These are phyloP conservation scores for Hydropsyche tenuis DNA, from an alignment of 1,140 invertebrate species.

Conservation along the genomic window DNA sequence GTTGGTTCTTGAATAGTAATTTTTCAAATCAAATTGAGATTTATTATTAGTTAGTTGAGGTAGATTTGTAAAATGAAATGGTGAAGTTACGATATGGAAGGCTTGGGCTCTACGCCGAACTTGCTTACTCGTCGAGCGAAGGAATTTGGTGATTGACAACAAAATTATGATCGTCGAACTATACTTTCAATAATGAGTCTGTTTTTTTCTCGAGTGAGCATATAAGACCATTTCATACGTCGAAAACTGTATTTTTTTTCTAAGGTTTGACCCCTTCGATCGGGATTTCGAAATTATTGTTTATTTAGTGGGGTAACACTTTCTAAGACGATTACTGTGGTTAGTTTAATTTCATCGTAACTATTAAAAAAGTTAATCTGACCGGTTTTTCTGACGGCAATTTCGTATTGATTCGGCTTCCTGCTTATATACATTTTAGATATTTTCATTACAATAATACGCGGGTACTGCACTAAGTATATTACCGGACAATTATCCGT, in stretches of 20 bases:
- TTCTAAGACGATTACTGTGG: slow-evolving; percentile 18
- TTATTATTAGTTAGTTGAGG: too few species aligned
- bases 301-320: slow-evolving; percentile 35
- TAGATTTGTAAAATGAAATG: neutral
- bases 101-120: slow-evolving; percentile 2
- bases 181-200: slow-evolving; percentile 47
- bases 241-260: slow-evolving; percentile 23
- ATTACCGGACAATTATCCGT: neutral
- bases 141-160: slow-evolving; percentile 44
- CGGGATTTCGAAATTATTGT: slow-evolving; percentile 40
- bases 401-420: neutral
- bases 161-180: slow-evolving; percentile 37
- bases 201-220: slow-evolving; percentile 18
- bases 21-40: too few species aligned
- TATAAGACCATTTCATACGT: slow-evolving; percentile 38
- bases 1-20: too few species aligned
- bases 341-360: slow-evolving; percentile 33
- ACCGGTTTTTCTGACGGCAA: slow-evolving; percentile 14
- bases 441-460: slow-evolving; percentile 23
- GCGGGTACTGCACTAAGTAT: slow-evolving; percentile 6
- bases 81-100: neutral
- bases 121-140: neutral
- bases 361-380: slow-evolving; percentile 30
- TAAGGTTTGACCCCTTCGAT: slow-evolving; percentile 1
- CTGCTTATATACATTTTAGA: slow-evolving; percentile 5